Evolutionary conservation across 2,888 invertebrate species (phyloP), one percentile per base, ranked within the genome.

Genomic region (Coelogynopora nodosa): DNA sequence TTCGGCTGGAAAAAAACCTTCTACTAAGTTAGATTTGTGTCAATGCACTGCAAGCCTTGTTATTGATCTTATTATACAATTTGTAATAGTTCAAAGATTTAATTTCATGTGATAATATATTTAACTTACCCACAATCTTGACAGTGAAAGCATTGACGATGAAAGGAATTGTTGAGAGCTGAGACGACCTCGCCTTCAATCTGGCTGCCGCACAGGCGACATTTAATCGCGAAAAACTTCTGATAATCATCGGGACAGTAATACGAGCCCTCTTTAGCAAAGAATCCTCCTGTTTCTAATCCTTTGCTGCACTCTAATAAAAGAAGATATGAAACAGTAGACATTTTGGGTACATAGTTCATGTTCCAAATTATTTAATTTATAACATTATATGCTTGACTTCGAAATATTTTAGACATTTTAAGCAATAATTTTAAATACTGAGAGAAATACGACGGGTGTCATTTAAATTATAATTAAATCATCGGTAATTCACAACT

Each of bases 121-220:
- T n/a, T 83, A 84, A 88, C 89, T 87, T 86, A 89, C 89, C 84
- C 86, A 87, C 89, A 89, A 27, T 86, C 82, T 29, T 88, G 88
- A 87, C 89, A 89, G 85, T 88, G 87, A 88, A 89, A 89, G 80
- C 89, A 89, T 27, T 87, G 87, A 67, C 87, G 88, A 67, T 89
- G 89, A 88, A 89, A 89, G 74, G 89, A 88, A 80, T 88, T 88
- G 67, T 88, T 88, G 1, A 96, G 94, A 87, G 96, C 96, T 84
- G 95, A 95, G 87, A 96, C 96, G 89, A 95, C 96, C 93, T 97
- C 97, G 88, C 97, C 97, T 93, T 97, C 97, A 85, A 97, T 97
- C 93, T 96, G 97, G 91, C 95, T 95, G 88, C 94, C 94, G 93
- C 97, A 97, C 86, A 95, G 95, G 89, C 95, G 95, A 92, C 97